Evolutionary conservation across 2,888 invertebrate species (phyloP).

Genomic region (Cheilosia vulpina): DNA sequence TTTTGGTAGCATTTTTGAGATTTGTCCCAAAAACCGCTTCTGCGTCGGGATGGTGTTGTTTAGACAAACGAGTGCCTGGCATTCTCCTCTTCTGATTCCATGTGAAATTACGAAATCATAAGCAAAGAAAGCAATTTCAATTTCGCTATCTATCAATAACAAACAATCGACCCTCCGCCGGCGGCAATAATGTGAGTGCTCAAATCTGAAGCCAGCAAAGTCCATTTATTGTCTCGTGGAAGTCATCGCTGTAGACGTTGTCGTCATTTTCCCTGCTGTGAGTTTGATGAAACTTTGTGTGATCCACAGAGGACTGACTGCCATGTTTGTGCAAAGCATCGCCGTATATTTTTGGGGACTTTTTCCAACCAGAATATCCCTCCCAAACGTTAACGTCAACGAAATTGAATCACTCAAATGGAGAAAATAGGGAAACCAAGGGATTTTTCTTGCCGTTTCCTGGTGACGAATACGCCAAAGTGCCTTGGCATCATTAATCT

Average conservation of each 20-base stretch:
- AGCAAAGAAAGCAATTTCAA: constrained; percentile 3
- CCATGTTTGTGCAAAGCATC: not conserved
- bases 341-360: not conserved
- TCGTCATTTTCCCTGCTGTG: not conserved
- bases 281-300: constrained; percentile 36
- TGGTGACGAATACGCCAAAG: constrained; percentile 69
- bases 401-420: constrained; percentile 66
- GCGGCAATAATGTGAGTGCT: constrained; percentile 18
- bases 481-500: constrained; percentile 72
- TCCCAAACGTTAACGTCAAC: constrained; percentile 35
- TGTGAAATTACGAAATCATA: too few relatives aligned
- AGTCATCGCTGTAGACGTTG: constrained; percentile 15
- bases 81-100: too few relatives aligned
- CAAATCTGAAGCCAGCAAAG: constrained; percentile 37
- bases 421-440: constrained; percentile 48
- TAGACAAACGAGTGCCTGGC: too few relatives aligned
- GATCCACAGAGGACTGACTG: not conserved
- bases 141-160: not conserved
- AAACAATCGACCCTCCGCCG: constrained; percentile 15
- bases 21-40: too few relatives aligned
- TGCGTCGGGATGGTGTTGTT: too few relatives aligned
- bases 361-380: constrained; percentile 23
- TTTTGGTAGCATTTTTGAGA: too few relatives aligned
- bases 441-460: constrained; percentile 50
- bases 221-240: constrained; percentile 40